A percentile compares a stretch with the other conserved stretches of the same genome.
Evolutionary conservation across 2,113 vertebrate genomes (phyloP).

Genomic region (Nymphicus hollandicus): DNA sequence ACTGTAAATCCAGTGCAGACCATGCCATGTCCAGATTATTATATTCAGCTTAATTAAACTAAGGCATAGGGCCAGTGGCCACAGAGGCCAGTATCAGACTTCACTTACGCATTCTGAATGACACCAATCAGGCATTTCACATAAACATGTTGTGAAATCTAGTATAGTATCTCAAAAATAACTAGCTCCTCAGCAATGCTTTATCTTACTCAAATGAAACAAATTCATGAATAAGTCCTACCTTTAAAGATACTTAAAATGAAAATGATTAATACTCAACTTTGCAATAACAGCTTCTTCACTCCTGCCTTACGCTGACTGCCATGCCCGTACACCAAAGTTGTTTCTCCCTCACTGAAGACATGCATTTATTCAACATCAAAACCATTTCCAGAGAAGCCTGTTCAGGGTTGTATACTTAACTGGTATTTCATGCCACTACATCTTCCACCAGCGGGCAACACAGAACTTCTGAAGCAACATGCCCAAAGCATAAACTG

Average conservation of each 20-base stretch:
- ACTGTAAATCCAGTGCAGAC: slow-evolving; percentile 31
- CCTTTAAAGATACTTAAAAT: background rate
- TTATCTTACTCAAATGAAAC: background rate
- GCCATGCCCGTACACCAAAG: background rate
- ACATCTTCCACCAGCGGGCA: background rate
- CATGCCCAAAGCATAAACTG: background rate
- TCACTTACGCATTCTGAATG: slow-evolving; percentile 2
- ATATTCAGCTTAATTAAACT: slow-evolving; percentile 5
- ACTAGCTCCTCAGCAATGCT: background rate
- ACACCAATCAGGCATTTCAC: background rate
- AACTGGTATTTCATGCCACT: background rate
- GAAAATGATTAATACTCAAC: background rate
- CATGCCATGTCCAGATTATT: slow-evolving; percentile 12
- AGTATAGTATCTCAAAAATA: background rate
- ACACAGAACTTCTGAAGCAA: slow-evolving; percentile 10
- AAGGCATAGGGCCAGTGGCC: slow-evolving; percentile 6
- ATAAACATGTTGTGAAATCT: slow-evolving; percentile 29
- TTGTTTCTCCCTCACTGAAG: background rate
- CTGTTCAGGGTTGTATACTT: background rate
- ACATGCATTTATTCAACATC: background rate
- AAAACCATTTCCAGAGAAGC: slow-evolving; percentile 3
- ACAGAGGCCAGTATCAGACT: background rate
- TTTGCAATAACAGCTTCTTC: background rate
- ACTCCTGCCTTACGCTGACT: background rate
- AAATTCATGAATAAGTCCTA: background rate